Base-by-base conservation (phyloP, 2,888 invertebrate genomes). In the Beris chalybata region DNA sequence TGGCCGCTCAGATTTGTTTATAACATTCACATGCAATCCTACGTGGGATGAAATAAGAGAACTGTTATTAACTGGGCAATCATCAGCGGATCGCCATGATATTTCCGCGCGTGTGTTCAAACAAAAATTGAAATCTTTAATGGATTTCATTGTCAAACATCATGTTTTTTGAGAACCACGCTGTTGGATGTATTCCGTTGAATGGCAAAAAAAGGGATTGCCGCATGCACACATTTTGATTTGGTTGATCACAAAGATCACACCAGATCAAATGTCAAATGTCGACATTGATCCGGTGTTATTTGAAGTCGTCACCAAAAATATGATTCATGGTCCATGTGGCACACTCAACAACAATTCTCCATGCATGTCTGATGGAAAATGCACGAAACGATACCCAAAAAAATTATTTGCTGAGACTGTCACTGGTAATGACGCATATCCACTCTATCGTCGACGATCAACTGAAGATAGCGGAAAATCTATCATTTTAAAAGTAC, bases 181-280 rank as follows among this genome's bases (percentile, higher is more conserved):
- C 22, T 53, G 53, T 31, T 43, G 30, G 30, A 15, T 63, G 44
- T 54, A 65, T 65, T 52, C 58, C 15, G 52, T 75, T 31, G 73
- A 75, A 67, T 74, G 75, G 74, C 74, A 74, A 70, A 72, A 75
- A 65, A 64, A 72, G 67, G 73, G 74, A 29, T 69, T 76, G 48
- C 75, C 75, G 50, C 75, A 76, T 71, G 73, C 72, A 32, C 76
- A 74, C 67, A 74, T 75, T 38, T 53, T 53, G 53, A 3, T 53
- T 22, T 53, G 29, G 53, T 13, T 5, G 15, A 29, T 53, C 29
- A 12, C 4, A 9, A 53, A 53, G 2, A n/a, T 22, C 29, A 13
- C 3, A 29, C 13, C 53, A 2, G 48, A 48, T 15, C 6, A 48
- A 47, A 47, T 47, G 5, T 6, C 5, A 9, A 15, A 47, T 5